Conservation (phyloP, 2,888 invertebrate genomes). For the Phyllotreta cruciferae region DNA sequence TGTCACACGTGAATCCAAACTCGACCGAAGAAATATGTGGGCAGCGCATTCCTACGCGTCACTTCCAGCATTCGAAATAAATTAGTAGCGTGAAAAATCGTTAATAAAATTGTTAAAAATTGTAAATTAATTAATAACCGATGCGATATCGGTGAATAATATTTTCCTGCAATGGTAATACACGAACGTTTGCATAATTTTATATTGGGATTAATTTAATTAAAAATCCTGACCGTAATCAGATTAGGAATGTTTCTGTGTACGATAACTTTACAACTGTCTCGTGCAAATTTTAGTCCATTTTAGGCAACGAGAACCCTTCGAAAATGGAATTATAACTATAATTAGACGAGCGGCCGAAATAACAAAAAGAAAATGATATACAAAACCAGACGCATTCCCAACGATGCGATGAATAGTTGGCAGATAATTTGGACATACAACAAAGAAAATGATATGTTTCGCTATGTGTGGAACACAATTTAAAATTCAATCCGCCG, state of each 20-base stretch:
- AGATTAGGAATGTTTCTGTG: constrained; percentile 5
- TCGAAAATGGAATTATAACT: too few species aligned
- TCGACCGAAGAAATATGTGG: constrained; percentile 17
- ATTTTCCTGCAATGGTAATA: not conserved
- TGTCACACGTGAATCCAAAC: constrained; percentile 15
- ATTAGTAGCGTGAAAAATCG: constrained; percentile 13
- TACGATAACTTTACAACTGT: not conserved
- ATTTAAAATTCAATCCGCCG: constrained; percentile 22
- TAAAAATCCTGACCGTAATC: constrained; percentile 9
- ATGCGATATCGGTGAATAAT: not conserved
- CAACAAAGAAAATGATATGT: constrained; percentile 46
- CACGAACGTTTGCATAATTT: constrained; percentile 4
- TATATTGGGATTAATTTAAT: not conserved
- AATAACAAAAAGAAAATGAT: too few species aligned
- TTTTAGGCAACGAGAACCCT: too few species aligned
- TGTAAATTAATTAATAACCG: constrained; percentile 14
- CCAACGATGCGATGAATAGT: constrained; percentile 39
- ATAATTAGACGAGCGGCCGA: too few species aligned
- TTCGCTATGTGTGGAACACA: constrained; percentile 41
- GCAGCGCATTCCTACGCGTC: constrained; percentile 19
- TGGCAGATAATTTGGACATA: constrained; percentile 46
- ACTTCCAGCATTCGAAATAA: constrained; percentile 6
- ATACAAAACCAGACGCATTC: constrained; percentile 10
- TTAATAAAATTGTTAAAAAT: constrained; percentile 14
- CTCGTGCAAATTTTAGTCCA: too few species aligned